Evolutionary conservation across 1,140 invertebrate genomes (phyloP).

Genomic region (Melanaphis sacchari): DNA sequence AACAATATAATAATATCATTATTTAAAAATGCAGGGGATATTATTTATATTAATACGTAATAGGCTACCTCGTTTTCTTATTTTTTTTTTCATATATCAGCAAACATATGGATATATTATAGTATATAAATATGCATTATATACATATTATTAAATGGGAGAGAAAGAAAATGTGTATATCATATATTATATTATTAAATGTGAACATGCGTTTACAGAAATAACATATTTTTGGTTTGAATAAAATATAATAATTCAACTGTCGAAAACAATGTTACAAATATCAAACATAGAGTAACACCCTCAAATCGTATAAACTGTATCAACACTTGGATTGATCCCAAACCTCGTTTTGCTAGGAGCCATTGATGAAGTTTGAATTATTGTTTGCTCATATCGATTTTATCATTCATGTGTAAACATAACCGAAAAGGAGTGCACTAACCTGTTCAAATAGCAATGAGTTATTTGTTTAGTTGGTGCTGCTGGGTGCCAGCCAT

Average conservation of each 20-base stretch:
- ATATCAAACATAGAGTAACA: slow-evolving; percentile 3
- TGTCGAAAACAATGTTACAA: not conserved
- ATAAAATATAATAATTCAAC: slow-evolving; percentile 1
- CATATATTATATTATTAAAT: not conserved
- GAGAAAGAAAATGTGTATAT: not conserved
- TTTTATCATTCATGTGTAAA: slow-evolving; percentile 43
- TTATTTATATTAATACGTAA: not conserved
- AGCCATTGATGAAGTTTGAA: slow-evolving; percentile 50
- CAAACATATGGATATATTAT: not conserved
- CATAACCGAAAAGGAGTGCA: slow-evolving; percentile 51
- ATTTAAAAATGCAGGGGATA: not conserved
- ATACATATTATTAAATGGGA: not conserved
- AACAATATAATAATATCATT: not conserved
- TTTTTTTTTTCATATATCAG: not conserved
- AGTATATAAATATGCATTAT: not conserved
- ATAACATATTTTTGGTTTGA: not conserved
- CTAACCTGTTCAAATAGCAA: slow-evolving; percentile 54
- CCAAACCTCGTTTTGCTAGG: not conserved
- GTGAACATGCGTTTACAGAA: not conserved
- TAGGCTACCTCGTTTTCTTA: not conserved
- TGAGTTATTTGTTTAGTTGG: slow-evolving; percentile 44
- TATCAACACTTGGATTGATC: slow-evolving; percentile 37
- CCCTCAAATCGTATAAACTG: not conserved
- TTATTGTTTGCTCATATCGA: slow-evolving; percentile 46
- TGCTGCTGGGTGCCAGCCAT: not conserved